Evolutionary conservation across 2,888 invertebrate species (phyloP), one percentile per base, ranked within the genome.

Genomic region (Acanthosepion esculentum): DNA sequence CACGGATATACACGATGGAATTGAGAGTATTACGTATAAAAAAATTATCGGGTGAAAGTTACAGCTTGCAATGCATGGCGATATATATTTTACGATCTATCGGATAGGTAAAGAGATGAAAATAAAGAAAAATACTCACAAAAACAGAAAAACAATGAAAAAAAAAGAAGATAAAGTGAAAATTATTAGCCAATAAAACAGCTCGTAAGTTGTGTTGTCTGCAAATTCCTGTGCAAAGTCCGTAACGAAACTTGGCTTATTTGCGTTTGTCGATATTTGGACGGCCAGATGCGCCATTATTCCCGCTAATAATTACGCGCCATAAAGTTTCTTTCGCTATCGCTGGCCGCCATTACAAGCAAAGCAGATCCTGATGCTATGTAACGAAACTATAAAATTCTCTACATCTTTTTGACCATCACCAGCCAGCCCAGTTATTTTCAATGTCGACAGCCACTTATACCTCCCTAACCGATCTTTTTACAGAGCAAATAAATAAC

Each of bases 141-240:
- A 23, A 7, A 29, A 23, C 3, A 26, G 26, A 64, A 64, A 64
- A 64, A 64, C 26, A 64, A 64, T 64, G 64, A 78, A n/a, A 33
- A 33, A 78, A 55, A 12, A n/a, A 78, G 18, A n/a, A 33, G 78
- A 78, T 78, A 78, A 78, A n/a, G n/a, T 33, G n/a, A 78, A 78
- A n/a, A 33, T 78, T 78, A 78, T 78, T 78, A 78, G 78, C 78
- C 78, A 78, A 78, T 78, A 78, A 78, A 78, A 78, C 78, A 78
- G 78, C 78, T 78, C 78, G 78, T 78, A 78, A 78, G n/a, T 78
- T 78, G 78, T 78, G 78, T 78, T 78, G 78, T 78, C 78, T 78
- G 78, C 33, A 78, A n/a, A 78, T 78, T 78, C 33, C n/a, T 78
- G 78, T 33, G 78, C 78, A 78, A 12, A 78, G 78, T n/a, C 78